phyloP scores from a whole-genome alignment of 2,113 vertebrate species.

The Cynoglossus semilaevis region DNA sequence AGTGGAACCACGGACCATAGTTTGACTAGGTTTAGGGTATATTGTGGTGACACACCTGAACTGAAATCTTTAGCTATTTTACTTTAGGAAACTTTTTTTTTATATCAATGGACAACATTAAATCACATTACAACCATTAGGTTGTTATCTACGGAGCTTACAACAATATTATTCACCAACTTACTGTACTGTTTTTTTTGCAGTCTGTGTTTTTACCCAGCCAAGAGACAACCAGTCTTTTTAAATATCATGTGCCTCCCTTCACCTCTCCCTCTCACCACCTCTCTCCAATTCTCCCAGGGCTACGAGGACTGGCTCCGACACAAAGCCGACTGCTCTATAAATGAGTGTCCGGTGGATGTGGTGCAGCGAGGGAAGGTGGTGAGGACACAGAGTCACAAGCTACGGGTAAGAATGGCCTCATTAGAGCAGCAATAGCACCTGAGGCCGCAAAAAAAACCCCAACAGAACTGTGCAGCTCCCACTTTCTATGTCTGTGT shows the following conservation, averaged over 20 bases:
- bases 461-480: constrained; percentile 45
- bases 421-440: constrained; percentile 55
- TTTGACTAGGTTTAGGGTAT: too few species aligned
- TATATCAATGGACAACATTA: too few species aligned
- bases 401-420: constrained; percentile 83
- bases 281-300: constrained; percentile 68
- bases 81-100: too few species aligned
- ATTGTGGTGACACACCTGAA: too few species aligned
- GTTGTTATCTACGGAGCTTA: too few species aligned
- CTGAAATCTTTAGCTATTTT: too few species aligned
- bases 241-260: background rate
- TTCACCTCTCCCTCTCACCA: constrained; percentile 12
- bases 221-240: constrained; percentile 8
- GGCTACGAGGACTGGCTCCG: constrained; percentile 99
- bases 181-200: constrained; percentile 9
- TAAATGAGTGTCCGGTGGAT: constrained; percentile 93
- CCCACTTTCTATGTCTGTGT: constrained; percentile 34
- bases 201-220: constrained; percentile 9
- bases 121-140: too few species aligned
- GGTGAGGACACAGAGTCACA: constrained; percentile 92
- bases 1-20: too few species aligned
- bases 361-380: constrained; percentile 91
- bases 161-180: too few species aligned
- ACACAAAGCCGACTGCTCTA: constrained; percentile 94
- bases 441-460: constrained; percentile 61